Evolutionary conservation across 2,797 vertebrate genomes (phyloP).

Genomic region (Peromyscus attwateri): DNA sequence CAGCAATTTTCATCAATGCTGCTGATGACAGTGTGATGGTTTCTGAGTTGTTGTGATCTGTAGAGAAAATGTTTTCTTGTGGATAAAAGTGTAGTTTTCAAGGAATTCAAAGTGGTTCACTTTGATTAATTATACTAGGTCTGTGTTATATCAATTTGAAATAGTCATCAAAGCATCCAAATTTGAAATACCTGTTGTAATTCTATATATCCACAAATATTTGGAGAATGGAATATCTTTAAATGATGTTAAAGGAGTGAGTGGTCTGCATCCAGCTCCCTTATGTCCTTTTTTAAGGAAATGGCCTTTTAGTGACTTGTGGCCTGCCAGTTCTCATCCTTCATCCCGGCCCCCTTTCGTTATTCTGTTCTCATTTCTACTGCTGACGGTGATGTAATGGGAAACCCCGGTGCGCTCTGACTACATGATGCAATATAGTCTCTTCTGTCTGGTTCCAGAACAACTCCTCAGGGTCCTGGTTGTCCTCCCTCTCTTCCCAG

Average conservation of each 20-base stretch:
- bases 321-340: not conserved
- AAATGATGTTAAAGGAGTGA: not conserved
- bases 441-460: not conserved
- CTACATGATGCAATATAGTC: fast-evolving
- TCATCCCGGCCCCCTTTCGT: not conserved
- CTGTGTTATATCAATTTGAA: not conserved
- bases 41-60: not conserved
- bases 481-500: not conserved
- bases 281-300: not conserved
- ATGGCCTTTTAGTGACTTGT: not conserved
- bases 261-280: not conserved
- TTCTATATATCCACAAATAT: not conserved
- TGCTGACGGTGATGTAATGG: not conserved
- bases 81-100: not conserved
- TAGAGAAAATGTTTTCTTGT: not conserved
- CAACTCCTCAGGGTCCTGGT: not conserved
- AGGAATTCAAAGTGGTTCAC: not conserved
- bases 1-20: not conserved
- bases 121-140: not conserved
- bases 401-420: not conserved
- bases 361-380: not conserved
- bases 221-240: not conserved
- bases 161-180: not conserved
- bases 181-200: not conserved
- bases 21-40: not conserved